Base-by-base conservation (phyloP, 2,888 invertebrate species). In the Dorcus parallelipipedus region DNA sequence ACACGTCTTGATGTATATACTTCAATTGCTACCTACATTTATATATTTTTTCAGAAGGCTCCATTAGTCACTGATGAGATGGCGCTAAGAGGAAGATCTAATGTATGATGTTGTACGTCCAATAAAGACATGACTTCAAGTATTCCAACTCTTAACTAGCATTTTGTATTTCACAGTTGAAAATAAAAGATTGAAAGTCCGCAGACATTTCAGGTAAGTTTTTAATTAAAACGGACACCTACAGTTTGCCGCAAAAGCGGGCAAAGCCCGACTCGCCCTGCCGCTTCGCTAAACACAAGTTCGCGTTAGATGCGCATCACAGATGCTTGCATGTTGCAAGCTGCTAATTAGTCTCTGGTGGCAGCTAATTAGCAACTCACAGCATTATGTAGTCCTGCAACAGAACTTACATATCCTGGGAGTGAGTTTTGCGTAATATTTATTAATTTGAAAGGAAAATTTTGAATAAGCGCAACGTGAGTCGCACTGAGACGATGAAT, bases 331-430 rank as follows among this genome's bases (percentile, higher is more conserved):
- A 62, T 52, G 52, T 54, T 60, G 60, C 60, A 60, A 45, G 55
- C 56, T 59, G 55, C 66, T 66, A 66, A 66, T 66, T 66, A 64
- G 63, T 64, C 66, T 60, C 63, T 54, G 64, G 63, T 60, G 64
- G 66, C 63, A 61, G 62, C 66, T 66, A 66, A 66, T 66, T 66
- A 66, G 63, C 63, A 59, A 60, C 56, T 60, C 53, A 52, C 42
- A 54, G 52, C 48, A 58, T 59, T 55, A 59, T 53, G 54, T 55
- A 54, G 59, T 59, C 52, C 59, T 49, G 42, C 58, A 52, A 55
- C 48, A 42, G 52, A 48, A 55, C 54, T 41, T 52, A 55, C 48
- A 48, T 38, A 52, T 51, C 40, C 47, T 59, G 52, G 51, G 55
- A 59, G 59, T 59, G 55, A 55, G 52, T 50, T 51, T 10, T 48